Conservation (phyloP, 1,140 invertebrate species). For the Bombus turneri region DNA sequence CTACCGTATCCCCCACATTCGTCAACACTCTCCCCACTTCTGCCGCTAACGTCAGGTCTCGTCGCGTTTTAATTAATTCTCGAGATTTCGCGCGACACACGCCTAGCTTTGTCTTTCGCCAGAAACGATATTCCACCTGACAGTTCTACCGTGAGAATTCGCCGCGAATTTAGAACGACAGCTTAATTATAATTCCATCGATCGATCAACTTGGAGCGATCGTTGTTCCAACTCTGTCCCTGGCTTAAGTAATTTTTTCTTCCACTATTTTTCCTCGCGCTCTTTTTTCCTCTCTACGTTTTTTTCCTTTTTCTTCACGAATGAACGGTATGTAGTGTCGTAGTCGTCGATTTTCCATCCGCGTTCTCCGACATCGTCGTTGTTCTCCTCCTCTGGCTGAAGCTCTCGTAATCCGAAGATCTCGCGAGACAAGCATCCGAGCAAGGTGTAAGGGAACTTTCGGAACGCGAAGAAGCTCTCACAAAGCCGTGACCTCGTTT, state of each 20-base stretch:
- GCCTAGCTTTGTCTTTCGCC: background rate
- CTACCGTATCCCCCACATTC: background rate
- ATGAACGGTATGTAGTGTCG: background rate
- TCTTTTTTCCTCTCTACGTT: accelerated
- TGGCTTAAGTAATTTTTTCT: too few relatives aligned
- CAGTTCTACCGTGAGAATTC: background rate
- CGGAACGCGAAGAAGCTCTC: slow-evolving; percentile 1
- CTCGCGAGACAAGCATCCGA: slow-evolving; percentile 8
- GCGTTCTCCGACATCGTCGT: background rate
- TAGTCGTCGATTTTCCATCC: background rate
- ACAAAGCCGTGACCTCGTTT: slow-evolving; percentile 31
- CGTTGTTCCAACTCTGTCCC: too few relatives aligned
- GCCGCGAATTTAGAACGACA: background rate
- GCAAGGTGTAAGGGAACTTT: background rate
- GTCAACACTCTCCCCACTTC: background rate
- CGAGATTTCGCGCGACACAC: slow-evolving; percentile 8
- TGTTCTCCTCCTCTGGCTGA: background rate
- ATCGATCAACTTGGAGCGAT: background rate
- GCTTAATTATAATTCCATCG: background rate
- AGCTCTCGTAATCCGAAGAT: slow-evolving; percentile 21
- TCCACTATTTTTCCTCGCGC: background rate
- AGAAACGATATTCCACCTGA: background rate
- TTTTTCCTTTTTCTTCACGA: background rate
- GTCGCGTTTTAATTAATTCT: slow-evolving; percentile 46
- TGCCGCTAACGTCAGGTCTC: background rate